Base-by-base conservation (phyloP, 2,797 vertebrate species). In the Selene dorsalis region DNA sequence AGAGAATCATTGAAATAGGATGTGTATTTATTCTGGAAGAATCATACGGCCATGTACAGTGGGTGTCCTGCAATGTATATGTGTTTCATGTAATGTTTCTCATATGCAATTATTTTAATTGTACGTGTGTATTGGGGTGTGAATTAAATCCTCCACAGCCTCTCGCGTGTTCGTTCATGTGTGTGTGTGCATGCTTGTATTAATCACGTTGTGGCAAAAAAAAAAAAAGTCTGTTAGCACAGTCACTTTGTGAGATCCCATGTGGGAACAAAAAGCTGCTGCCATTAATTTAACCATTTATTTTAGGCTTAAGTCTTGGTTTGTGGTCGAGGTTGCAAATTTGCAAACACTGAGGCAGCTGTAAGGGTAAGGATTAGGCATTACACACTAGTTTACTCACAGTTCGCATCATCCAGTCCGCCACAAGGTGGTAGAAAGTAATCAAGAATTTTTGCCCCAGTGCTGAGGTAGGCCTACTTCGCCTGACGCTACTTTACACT, bases 61-160 rank as follows among this genome's bases (percentile, higher is more conserved):
- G 56, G 45, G 14, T 59, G 62, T 63, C 35, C 30, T 62, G 39
- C 24, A 63, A 48, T 28, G 12, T n/a, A 38, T 50, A 39, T 13
- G 32, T 39, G 63, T 48, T 58, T 70, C 45, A n/a, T 3, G 50
- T 32, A 20, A 24, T 52, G 30, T 66, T 17, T 79, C 43, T 47
- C 22, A 39, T 24, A 39, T 58, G 48, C 45, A n/a, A 72, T 58
- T 20, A 28, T 59, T 41, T 65, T 0, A 30, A 30, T 4, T 48
- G 24, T 6, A 3, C 76, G 26, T 64, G 30, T 43, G 13, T 35
- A 32, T 43, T 7, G 20, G 28, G 47, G 26, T 69, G 75, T 66
- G 43, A 63, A 82, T 80, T 63, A 68, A 84, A 69, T 73, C 60
- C 80, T 75, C 38, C 67, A 74, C 66, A 56, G 64, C 73, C 66